Evolutionary conservation across 2,888 invertebrate genomes (phyloP), one percentile per base, ranked within the genome.

Genomic region (Drosophila longiperda): DNA sequence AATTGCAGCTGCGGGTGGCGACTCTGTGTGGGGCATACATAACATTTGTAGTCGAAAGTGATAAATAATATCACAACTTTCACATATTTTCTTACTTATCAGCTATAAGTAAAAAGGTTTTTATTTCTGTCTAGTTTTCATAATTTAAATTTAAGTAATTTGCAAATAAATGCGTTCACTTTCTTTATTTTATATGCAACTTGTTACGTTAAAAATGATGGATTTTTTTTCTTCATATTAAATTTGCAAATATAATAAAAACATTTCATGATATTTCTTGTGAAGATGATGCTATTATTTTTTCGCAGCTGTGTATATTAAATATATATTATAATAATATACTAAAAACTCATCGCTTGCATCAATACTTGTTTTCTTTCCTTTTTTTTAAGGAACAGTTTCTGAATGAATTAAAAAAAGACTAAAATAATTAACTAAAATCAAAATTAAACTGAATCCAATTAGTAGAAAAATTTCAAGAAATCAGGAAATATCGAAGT

Each of bases 1-100:
- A 33, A 32, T 12, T 29, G 55, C 20, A 57, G 40, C 42, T 32
- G 78, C 72, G 17, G 84, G 33, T 60, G 36, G 77, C 2, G 45
- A 23, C 17, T 66, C 80, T 68, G 50, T 23, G 5, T 33, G 40
- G 23, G n/a, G 17, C 23, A 40, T 11, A 32, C 15, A 32, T 2
- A 11, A 32, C 29, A 32, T 32, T 29, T n/a, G n/a, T 32, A 50
- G 50, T 29, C 11, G 12, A 32, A n/a, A 29, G 1, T 17, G 11
- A 7, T 29, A 6, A 29, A 29, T 29, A 29, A 29, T 29, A 29
- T 29, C 29, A 29, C 29, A 29, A 29, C 29, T 29, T 29, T 29
- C 5, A 29, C 29, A 29, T 29, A 29, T 29, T 29, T 29, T 6
- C 29, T 29, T 29, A 6, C 29, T 29, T 1, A 26, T 26, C 26